Conservation (phyloP, 2,797 vertebrate genomes). For the Amphiprion clarkii region DNA sequence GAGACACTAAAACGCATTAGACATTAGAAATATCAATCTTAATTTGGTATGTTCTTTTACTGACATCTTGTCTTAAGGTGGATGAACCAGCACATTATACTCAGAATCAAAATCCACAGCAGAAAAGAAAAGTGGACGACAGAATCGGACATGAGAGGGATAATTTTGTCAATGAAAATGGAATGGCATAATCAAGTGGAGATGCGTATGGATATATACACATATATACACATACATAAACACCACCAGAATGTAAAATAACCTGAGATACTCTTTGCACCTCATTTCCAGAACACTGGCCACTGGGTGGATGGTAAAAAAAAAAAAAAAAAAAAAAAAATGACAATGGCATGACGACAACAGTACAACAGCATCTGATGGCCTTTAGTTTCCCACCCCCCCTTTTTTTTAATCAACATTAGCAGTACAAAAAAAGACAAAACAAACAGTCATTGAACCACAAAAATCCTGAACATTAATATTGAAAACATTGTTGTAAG, state of each 20-base stretch:
- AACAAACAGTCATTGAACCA: slow-evolving; percentile 83
- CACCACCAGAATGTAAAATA: slow-evolving; percentile 89
- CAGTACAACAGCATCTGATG: slow-evolving; percentile 81
- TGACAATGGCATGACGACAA: slow-evolving; percentile 77
- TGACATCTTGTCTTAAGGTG: slow-evolving; percentile 86
- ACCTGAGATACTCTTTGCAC: slow-evolving; percentile 91
- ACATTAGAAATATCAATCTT: slow-evolving; percentile 87
- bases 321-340: slow-evolving; percentile 70
- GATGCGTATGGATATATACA: slow-evolving; percentile 88
- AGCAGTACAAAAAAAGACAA: slow-evolving; percentile 78
- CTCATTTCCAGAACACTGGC: slow-evolving; percentile 88
- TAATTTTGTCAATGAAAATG: slow-evolving; percentile 73
- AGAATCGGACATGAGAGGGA: slow-evolving; percentile 71
- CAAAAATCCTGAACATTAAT: slow-evolving; percentile 84
- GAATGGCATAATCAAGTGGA: slow-evolving; percentile 84
- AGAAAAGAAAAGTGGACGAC: slow-evolving; percentile 70
- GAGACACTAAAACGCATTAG: slow-evolving; percentile 87
- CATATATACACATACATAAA: slow-evolving; percentile 86
- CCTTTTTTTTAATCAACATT: slow-evolving; percentile 63
- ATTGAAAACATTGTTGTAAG: slow-evolving; percentile 83
- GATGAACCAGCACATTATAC: slow-evolving; percentile 82
- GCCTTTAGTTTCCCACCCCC: slow-evolving; percentile 73
- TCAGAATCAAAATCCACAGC: slow-evolving; percentile 78
- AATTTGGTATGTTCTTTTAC: slow-evolving; percentile 89
- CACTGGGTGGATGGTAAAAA: slow-evolving; percentile 73